Evolutionary conservation across 2,797 vertebrate genomes (phyloP).

Genomic region (Platalea minor): DNA sequence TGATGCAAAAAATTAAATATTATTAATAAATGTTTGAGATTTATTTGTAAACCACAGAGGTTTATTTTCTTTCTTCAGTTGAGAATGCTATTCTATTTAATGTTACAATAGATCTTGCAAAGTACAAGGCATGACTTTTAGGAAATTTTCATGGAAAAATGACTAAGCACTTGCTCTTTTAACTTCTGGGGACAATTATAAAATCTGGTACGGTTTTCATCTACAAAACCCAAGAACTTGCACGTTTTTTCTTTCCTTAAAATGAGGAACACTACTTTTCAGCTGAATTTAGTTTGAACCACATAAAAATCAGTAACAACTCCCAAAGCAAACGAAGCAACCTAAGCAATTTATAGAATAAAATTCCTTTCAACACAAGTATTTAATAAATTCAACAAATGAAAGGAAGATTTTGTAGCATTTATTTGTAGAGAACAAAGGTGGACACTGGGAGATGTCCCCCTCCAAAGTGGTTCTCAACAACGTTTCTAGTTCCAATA

Average conservation of each 20-base stretch:
- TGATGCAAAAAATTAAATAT: neutral
- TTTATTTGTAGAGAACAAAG: neutral
- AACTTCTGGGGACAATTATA: neutral
- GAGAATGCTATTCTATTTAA: neutral
- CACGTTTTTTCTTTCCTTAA: neutral
- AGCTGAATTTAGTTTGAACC: neutral
- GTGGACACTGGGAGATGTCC: neutral
- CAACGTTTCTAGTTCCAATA: neutral
- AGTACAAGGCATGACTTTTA: neutral
- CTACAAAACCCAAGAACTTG: neutral
- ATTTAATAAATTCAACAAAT: neutral
- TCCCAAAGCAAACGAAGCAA: neutral
- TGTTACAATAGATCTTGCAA: neutral
- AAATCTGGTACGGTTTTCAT: neutral
- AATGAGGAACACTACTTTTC: neutral
- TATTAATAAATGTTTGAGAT: neutral
- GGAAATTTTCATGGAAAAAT: neutral
- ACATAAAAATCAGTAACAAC: neutral
- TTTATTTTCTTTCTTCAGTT: neutral
- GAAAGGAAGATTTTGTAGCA: neutral
- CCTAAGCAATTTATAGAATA: neutral
- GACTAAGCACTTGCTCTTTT: neutral
- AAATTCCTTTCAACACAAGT: neutral
- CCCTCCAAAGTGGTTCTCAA: neutral
- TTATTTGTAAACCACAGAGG: neutral